Percentiles rank a stretch among this genome's conserved stretches.
phyloP scores from a whole-genome alignment of 2,113 vertebrate genomes.

The Chinchilla lanigera region DNA sequence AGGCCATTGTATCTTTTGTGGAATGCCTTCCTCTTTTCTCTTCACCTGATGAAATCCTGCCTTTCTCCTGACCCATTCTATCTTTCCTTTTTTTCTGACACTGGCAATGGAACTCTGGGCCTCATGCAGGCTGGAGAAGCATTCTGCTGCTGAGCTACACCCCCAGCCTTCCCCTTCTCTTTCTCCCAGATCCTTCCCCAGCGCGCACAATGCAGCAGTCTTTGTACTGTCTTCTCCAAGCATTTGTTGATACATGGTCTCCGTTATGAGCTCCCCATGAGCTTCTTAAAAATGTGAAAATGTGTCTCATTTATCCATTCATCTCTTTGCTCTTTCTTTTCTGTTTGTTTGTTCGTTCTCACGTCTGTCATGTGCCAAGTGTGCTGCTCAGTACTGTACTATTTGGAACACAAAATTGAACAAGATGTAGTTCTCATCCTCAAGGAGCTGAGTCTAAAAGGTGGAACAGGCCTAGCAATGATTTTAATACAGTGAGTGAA shows the following conservation, averaged over 20 bases:
- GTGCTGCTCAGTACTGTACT: not conserved
- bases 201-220: not conserved
- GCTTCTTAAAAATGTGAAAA: not conserved
- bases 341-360: not conserved
- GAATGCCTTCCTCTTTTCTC: not conserved
- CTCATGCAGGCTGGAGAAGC: not conserved
- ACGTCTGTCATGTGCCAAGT: not conserved
- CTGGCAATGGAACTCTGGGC: not conserved
- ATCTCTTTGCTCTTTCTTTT: not conserved
- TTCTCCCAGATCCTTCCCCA: not conserved
- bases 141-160: not conserved
- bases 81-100: not conserved
- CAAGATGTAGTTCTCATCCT: not conserved
- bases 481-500: not conserved
- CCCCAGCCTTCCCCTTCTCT: not conserved
- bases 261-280: not conserved
- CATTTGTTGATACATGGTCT: not conserved
- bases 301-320: not conserved
- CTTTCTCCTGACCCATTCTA: not conserved
- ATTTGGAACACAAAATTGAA: not conserved
- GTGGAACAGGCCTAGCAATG: not conserved
- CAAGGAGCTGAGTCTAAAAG: not conserved
- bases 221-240: too few species aligned
- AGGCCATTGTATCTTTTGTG: not conserved
- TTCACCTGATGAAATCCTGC: not conserved